phyloP scores from a whole-genome alignment of 2,113 vertebrate species.

The Salvelinus alpinus region DNA sequence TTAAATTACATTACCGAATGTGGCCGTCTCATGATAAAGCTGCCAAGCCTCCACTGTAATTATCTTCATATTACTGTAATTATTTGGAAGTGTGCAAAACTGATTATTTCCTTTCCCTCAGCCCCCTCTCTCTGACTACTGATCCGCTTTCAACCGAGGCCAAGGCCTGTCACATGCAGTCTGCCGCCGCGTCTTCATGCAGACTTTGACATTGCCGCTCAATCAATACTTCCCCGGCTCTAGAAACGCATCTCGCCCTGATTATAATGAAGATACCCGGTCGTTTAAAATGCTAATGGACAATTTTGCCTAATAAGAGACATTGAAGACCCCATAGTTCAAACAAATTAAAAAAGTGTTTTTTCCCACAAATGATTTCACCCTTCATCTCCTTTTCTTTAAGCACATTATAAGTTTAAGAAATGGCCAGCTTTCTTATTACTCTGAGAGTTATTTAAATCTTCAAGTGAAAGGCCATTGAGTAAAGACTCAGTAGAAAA shows the following conservation, averaged over 20 bases:
- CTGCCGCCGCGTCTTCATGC: slow-evolving; percentile 57
- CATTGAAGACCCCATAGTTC: slow-evolving; percentile 65
- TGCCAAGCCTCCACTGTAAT: slow-evolving; percentile 65
- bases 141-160: slow-evolving; percentile 46
- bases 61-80: slow-evolving; percentile 76
- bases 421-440: slow-evolving; percentile 57
- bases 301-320: slow-evolving; percentile 72
- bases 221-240: slow-evolving; percentile 65
- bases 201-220: slow-evolving; percentile 63
- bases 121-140: slow-evolving; percentile 28
- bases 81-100: slow-evolving; percentile 72
- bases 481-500: slow-evolving; percentile 41
- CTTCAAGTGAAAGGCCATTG: slow-evolving; percentile 40
- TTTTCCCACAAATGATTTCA: slow-evolving; percentile 66
- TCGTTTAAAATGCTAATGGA: slow-evolving; percentile 76
- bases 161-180: slow-evolving; percentile 48
- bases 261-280: slow-evolving; percentile 72
- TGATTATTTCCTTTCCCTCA: slow-evolving; percentile 56
- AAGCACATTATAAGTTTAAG: slow-evolving; percentile 63
- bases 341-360: slow-evolving; percentile 76
- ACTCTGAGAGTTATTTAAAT: slow-evolving; percentile 44
- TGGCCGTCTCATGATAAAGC: slow-evolving; percentile 67
- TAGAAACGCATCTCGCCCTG: slow-evolving; percentile 60
- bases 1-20: slow-evolving; percentile 66
- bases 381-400: slow-evolving; percentile 37